Conservation (phyloP, 2,888 invertebrate genomes). For the Coleophora deauratella region DNA sequence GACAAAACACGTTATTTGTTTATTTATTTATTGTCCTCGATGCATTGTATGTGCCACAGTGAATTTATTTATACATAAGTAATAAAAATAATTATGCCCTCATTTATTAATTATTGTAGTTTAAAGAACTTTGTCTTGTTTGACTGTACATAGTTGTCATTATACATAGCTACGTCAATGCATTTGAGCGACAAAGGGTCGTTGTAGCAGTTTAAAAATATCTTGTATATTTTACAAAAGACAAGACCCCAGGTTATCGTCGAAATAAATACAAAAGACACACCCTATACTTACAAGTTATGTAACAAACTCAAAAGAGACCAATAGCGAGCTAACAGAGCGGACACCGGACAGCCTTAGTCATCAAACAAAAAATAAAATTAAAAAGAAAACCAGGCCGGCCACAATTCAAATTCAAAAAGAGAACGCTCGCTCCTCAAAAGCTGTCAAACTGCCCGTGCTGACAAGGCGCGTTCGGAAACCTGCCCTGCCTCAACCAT, state of each 20-base stretch:
- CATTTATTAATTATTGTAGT: no score
- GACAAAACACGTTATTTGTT: conserved; percentile 24
- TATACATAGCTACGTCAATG: no score
- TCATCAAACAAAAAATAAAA: conserved; percentile 45
- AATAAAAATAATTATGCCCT: no score
- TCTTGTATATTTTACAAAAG: no score
- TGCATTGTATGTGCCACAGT: not conserved
- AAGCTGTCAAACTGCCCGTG: conserved; percentile 67
- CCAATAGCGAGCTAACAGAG: conserved; percentile 12
- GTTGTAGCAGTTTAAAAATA: no score
- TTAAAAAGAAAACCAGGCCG: conserved; percentile 31
- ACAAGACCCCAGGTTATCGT: no score
- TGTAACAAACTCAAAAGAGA: conserved; percentile 1
- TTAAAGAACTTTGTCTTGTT: no score
- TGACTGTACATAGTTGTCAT: no score
- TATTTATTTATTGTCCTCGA: conserved; percentile 2
- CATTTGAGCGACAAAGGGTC: no score
- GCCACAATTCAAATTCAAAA: conserved; percentile 55
- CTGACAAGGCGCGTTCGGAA: conserved; percentile 30
- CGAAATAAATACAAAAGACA: no score
- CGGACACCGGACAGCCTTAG: conserved; percentile 40
- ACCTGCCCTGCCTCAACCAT: conserved; percentile 61
- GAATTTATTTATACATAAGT: not conserved
- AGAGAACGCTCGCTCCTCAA: conserved; percentile 62
- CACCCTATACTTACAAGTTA: not conserved